Evolutionary conservation across 1,140 invertebrate species (phyloP), one percentile per base, ranked within the genome.

Genomic region (Drosophila ananassae): DNA sequence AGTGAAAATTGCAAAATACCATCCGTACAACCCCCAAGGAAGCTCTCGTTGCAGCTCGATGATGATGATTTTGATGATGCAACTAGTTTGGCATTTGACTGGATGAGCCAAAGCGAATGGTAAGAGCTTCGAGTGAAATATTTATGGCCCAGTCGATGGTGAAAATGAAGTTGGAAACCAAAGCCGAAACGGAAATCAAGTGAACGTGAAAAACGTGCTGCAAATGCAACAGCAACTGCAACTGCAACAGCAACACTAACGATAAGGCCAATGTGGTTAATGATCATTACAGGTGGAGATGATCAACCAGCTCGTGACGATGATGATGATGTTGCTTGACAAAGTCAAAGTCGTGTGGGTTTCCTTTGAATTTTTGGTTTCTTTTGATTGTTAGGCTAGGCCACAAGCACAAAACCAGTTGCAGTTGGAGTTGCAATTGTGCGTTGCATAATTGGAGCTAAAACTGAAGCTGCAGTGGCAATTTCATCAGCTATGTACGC

Each of bases 321-420:
- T 53, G 51, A 61, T 64, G 62, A 59, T 41, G 56, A 46, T 77
- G 58, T 50, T 32, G 58, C 24, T 10, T 50, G 13, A 60, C 80
- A 84, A 85, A 85, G 81, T 85, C 81, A 85, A 85, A 85, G 81
- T 85, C 81, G 81, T 77, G 80, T 79, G 50, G 58, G 71, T 37
- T 75, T 74, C 61, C 54, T 76, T 58, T 51, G 37, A 66, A 60
- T 44, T 46, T 47, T 67, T 66, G 25, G 63, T 64, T 57, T 37
- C 39, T 52, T 74, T 74, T 57, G 34, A 64, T 52, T 74, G 69
- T 74, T 64, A 52, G 25, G 60, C 34, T 34, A 47, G 37, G 13
- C 54, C 47, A 47, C 25, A 22, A 22, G 28, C 34, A 37, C 37
- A 48, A 75, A 83, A 83, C 79, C 74, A 81, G 78, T 81, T 78